phyloP scores from a whole-genome alignment of 2,113 vertebrate species.

The Natator depressus region DNA sequence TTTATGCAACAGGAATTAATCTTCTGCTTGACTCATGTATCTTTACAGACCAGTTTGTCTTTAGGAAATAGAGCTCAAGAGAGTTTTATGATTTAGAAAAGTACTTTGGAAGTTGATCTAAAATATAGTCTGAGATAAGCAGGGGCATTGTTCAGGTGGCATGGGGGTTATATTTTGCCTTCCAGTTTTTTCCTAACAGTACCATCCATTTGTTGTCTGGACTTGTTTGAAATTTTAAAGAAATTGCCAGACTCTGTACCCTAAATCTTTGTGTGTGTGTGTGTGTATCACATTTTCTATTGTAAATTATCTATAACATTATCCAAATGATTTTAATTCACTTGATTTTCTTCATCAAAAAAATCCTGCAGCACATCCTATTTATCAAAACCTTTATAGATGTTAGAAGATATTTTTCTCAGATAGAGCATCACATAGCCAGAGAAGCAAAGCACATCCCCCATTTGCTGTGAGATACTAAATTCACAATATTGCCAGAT shows the following conservation, averaged over 20 bases:
- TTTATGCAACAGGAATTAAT: slow-evolving; percentile 67
- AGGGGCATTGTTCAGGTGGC: slow-evolving; percentile 53
- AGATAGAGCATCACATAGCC: not conserved
- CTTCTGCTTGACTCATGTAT: slow-evolving; percentile 66
- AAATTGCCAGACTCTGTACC: not conserved
- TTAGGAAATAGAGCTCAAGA: slow-evolving; percentile 65
- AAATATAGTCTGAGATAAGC: slow-evolving; percentile 59
- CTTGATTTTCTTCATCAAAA: not conserved
- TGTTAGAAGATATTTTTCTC: not conserved
- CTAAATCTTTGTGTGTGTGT: not conserved
- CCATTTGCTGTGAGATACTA: not conserved
- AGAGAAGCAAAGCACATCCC: not conserved
- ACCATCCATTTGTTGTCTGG: slow-evolving; percentile 43
- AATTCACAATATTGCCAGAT: slow-evolving; percentile 1
- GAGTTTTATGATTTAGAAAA: slow-evolving; percentile 70
- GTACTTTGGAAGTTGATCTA: slow-evolving; percentile 60
- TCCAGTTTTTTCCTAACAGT: slow-evolving; percentile 58
- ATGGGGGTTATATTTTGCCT: slow-evolving; percentile 56
- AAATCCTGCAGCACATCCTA: not conserved
- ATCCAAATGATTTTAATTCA: not conserved
- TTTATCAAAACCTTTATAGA: slow-evolving; percentile 6
- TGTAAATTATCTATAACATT: not conserved
- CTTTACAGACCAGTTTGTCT: slow-evolving; percentile 69
- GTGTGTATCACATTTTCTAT: not conserved
- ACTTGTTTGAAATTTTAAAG: slow-evolving; percentile 39